Evolutionary conservation across 1,140 invertebrate species (phyloP), one percentile per base, ranked within the genome.

Genomic region (Platorchestia sp.): DNA sequence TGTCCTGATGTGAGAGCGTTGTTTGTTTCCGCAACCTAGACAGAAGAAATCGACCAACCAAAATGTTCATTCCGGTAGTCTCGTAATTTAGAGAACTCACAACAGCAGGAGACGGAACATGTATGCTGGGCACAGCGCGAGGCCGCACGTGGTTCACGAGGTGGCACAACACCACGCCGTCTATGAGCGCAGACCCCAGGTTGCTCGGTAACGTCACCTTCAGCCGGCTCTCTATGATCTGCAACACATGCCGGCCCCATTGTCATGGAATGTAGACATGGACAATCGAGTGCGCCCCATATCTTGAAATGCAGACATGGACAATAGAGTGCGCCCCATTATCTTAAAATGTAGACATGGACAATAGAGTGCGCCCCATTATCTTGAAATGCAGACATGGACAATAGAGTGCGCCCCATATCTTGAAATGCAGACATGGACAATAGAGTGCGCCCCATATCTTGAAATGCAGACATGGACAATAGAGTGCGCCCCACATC

Each of bases 141-240:
- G 99, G 99, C 96, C 98, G 98, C 96, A 99, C 98, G 97, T 99
- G 98, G 97, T 99, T 99, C 53, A 99, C 99, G 95, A 99, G 97
- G 97, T 99, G 99, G 97, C 99, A 99, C 22, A 99, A 97, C 95
- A 99, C 98, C 45, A 99, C 99, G 53, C 99, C 99, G 97, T 99
- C 99, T 53, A 98, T 98, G 95, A 99, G 97, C 86, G 98, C 98
- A 89, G 98, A 98, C n/a, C 98, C 98, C 95, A 99, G 97, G 97
- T 99, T 98, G 96, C 98, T 98, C 0, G 99, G 99, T 87, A 99
- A 97, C 36, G 98, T 98, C 98, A 99, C 98, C 97, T 99, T 99
- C 96, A 99, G 97, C 95, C 98, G 98, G 3, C 98, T 98, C 97
- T 99, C 99, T 96, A 99, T 99, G 96, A 98, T 98, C 99, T 99